Evolutionary conservation across 2,113 vertebrate genomes (phyloP).

Genomic region (Oreotrochilus melanogaster): DNA sequence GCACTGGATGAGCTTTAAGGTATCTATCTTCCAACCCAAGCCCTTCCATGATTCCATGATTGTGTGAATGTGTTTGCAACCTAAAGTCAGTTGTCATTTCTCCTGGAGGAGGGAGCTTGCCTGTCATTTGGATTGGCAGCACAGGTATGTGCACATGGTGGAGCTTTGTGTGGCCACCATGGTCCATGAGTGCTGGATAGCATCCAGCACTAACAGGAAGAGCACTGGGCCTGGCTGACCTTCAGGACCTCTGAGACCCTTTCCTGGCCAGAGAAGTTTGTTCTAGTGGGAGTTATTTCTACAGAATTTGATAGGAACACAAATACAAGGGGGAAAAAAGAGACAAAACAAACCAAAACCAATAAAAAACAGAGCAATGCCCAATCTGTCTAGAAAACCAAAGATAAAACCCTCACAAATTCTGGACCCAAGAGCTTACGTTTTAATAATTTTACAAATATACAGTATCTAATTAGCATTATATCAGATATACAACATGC

Average conservation of each 20-base stretch:
- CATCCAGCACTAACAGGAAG: not conserved
- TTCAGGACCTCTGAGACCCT: conserved; percentile 3
- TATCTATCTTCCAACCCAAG: no score
- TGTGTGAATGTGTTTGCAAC: not conserved
- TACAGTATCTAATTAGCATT: conserved; percentile 64
- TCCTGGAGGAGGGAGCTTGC: not conserved
- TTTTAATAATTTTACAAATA: conserved; percentile 65
- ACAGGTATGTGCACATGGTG: not conserved
- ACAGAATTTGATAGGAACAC: not conserved
- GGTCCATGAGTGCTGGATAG: not conserved
- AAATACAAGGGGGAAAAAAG: not conserved
- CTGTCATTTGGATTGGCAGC: accelerated
- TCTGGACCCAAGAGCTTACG: conserved; percentile 41
- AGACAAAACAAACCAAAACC: not conserved
- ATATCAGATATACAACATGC: conserved; percentile 70
- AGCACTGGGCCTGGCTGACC: not conserved
- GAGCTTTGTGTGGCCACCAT: not conserved
- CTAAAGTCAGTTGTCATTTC: not conserved
- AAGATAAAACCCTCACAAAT: conserved; percentile 53
- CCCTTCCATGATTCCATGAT: no score
- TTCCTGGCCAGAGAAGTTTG: not conserved
- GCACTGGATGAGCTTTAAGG: no score
- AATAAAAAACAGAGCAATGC: not conserved
- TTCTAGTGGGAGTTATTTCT: not conserved
- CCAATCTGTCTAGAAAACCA: not conserved